phyloP scores from a whole-genome alignment of 2,113 vertebrate species.

The Laticauda colubrina region DNA sequence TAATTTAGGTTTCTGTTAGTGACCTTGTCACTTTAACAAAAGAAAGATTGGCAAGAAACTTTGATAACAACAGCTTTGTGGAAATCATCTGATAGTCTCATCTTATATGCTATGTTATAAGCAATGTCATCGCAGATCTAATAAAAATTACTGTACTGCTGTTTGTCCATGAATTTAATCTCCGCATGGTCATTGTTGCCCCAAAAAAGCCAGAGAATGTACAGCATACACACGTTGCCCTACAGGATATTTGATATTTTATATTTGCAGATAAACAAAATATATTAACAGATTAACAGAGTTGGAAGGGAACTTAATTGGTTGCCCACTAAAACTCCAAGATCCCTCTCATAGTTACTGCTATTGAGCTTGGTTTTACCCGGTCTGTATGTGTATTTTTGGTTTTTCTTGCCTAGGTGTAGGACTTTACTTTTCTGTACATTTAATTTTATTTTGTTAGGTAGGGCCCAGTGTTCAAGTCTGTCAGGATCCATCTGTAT shows the following conservation, averaged over 20 bases:
- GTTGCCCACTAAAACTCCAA: too few species aligned
- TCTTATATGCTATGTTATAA: background rate
- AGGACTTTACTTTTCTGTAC: too few species aligned
- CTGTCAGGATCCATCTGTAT: too few species aligned
- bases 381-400: too few species aligned
- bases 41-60: background rate
- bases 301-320: too few species aligned
- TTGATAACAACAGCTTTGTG: background rate
- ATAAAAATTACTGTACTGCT: background rate
- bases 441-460: too few species aligned
- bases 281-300: background rate
- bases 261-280: background rate
- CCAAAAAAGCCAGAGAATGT: background rate
- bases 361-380: too few species aligned
- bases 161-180: background rate
- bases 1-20: background rate
- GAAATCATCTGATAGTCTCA: background rate
- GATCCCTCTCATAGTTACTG: too few species aligned
- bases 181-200: background rate
- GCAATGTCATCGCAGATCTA: background rate
- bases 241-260: background rate
- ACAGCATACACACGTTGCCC: background rate
- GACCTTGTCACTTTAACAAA: background rate
- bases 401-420: too few species aligned
- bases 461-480: too few species aligned